Evolutionary conservation across 1,140 invertebrate genomes (phyloP).

Genomic region (Drosophila takahashii): DNA sequence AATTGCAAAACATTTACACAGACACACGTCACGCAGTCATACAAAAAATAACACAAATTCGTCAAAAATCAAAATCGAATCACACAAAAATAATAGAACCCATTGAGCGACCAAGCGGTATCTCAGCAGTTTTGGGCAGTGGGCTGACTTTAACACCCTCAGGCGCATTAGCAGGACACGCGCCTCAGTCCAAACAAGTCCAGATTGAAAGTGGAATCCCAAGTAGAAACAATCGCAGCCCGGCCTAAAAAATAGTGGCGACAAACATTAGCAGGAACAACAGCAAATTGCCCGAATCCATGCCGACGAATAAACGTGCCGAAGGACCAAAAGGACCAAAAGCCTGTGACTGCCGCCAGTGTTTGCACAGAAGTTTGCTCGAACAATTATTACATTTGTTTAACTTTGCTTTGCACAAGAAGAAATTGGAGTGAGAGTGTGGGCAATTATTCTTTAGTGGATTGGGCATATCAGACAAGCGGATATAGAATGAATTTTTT

Average conservation of each 20-base stretch:
- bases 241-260: constrained; percentile 64
- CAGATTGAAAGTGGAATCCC: constrained; percentile 11
- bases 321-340: constrained; percentile 40
- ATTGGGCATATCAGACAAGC: neutral
- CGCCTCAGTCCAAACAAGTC: constrained; percentile 52
- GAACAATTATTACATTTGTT: constrained; percentile 83
- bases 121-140: constrained; percentile 17
- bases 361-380: constrained; percentile 77
- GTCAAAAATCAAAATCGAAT: constrained; percentile 82
- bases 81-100: constrained; percentile 57
- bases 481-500: too few species aligned
- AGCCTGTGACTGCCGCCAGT: constrained; percentile 48
- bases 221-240: constrained; percentile 71
- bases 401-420: constrained; percentile 53
- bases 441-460: constrained; percentile 43
- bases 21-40: constrained; percentile 55
- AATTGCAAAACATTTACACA: constrained; percentile 79
- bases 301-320: constrained; percentile 42
- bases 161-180: constrained; percentile 72
- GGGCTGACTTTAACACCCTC: constrained; percentile 76
- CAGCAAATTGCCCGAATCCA: constrained; percentile 77
- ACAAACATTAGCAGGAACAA: constrained; percentile 58
- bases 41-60: constrained; percentile 64
- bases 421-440: constrained; percentile 6
- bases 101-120: constrained; percentile 4